Evolutionary conservation across 2,888 invertebrate genomes (phyloP), one percentile per base, ranked within the genome.

Genomic region (Pristionchus mayeri): DNA sequence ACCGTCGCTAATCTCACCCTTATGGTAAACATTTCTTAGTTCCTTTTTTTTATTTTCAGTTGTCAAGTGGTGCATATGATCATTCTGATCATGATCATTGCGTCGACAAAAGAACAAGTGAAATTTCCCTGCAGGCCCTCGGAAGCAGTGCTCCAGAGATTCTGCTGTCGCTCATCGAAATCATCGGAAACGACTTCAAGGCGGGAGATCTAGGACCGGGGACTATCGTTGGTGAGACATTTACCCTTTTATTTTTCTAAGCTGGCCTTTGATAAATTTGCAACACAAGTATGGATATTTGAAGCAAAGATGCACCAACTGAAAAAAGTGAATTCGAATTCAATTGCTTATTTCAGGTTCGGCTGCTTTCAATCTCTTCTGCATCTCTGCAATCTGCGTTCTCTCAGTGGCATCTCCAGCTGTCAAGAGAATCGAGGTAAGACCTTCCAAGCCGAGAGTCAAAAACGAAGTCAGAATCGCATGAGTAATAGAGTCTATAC

Each of bases 141-240:
- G 95, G 95, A 11, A 94, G 94, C 50, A 94, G 94, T 83, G 94
- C 95, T 1, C 95, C 95, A 0, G 95, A 95, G 91, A 95, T 95
- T 86, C 91, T 95, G 3, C 92, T 95, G 24, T 94, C 94, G 11
- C 93, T 93, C 85, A 94, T 95, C 86, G 94, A 94, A 92, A 94
- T 94, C 81, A 90, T 93, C 34, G 93, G 93, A 60, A 97, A 97
- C 80, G 88, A 87, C 11, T 92, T 92, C 86, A 84, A 87, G 91
- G 92, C 94, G 2, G 95, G 94, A 3, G 93, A 93, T 3, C 90
- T 95, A 7, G 95, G 95, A 13, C 95, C 95, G 0, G 94, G 94
- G 40, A 95, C 95, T 3, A 95, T 95, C 85, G 95, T 95, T 11
- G 95, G 98, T 76, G 93, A 44, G 63, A n/a, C n/a, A n/a, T n/a